These are phyloP conservation scores for Stercorarius parasiticus DNA, from an alignment of 2,113 vertebrate genomes.

Conservation along the genomic window DNA sequence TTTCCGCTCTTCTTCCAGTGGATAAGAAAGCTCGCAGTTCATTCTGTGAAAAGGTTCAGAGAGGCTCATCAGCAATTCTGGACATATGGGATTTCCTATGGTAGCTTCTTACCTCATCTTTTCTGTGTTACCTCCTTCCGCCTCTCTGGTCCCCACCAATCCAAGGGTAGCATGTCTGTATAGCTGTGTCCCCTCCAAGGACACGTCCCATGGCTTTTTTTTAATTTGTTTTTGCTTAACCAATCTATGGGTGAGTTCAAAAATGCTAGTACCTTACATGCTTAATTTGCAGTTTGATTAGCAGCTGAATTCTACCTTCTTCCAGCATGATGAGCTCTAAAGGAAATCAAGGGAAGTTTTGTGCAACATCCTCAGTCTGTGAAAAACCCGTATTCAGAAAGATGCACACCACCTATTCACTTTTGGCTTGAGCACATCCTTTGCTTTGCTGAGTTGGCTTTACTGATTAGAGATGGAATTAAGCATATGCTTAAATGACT, in stretches of 20 bases:
- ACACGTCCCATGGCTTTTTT: neutral
- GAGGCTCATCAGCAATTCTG: neutral
- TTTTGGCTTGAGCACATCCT: neutral
- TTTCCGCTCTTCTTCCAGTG: neutral
- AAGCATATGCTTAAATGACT: neutral
- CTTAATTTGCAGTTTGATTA: neutral
- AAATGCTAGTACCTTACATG: neutral
- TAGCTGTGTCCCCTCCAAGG: neutral
- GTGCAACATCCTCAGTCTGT: neutral
- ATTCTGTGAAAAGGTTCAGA: neutral
- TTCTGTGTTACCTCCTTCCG: neutral
- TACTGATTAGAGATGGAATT: neutral
- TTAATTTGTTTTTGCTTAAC: neutral
- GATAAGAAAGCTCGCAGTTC: neutral
- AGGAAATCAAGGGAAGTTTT: neutral
- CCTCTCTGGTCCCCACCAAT: neutral
- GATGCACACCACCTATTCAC: neutral
- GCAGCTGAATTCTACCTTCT: neutral
- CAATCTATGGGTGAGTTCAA: neutral
- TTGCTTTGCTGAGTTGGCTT: slow-evolving; percentile 27
- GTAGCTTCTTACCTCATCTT: neutral
- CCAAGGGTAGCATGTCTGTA: neutral
- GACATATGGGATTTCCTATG: neutral
- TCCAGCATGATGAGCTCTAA: neutral
- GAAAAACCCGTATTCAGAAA: neutral